A percentile compares a stretch with the other conserved stretches of the same genome.
These are phyloP conservation scores for Rhodinocichla rosea DNA, from an alignment of 2,113 vertebrate species.

Conservation along the genomic window DNA sequence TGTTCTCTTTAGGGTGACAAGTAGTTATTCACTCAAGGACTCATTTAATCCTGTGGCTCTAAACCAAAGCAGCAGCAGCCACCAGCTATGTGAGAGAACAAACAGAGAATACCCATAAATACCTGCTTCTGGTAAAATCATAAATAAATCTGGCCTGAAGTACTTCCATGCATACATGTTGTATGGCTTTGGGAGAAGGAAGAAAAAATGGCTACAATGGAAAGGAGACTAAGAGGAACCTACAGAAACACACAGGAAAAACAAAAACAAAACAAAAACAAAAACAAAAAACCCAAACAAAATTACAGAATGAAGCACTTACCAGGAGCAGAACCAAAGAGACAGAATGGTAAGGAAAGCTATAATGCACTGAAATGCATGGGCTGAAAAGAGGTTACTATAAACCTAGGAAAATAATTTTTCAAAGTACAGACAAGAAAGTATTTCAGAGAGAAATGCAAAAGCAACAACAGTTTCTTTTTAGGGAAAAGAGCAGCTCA, in stretches of 20 bases:
- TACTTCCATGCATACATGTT: background rate
- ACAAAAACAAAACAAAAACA: background rate
- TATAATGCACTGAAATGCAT: background rate
- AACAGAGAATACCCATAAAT: constrained; percentile 24
- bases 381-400: background rate
- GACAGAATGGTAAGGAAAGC: background rate
- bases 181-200: background rate
- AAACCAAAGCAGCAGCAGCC: constrained; percentile 8
- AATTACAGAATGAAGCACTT: background rate
- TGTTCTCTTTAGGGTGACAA: background rate
- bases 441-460: background rate
- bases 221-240: background rate
- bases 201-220: background rate
- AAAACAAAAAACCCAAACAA: background rate
- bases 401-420: background rate
- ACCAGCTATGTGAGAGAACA: background rate
- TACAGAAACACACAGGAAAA: background rate
- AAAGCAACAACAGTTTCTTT: background rate
- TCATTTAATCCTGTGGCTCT: constrained; percentile 24
- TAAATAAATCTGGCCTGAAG: constrained; percentile 6
- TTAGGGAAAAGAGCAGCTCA: background rate
- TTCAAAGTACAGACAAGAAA: background rate
- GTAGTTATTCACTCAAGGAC: constrained; percentile 42
- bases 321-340: background rate
- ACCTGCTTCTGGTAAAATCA: background rate